A percentile compares a stretch with the other conserved stretches of the same genome.
Evolutionary conservation across 2,113 vertebrate genomes (phyloP).

Genomic region (Sylvilagus bachmani): DNA sequence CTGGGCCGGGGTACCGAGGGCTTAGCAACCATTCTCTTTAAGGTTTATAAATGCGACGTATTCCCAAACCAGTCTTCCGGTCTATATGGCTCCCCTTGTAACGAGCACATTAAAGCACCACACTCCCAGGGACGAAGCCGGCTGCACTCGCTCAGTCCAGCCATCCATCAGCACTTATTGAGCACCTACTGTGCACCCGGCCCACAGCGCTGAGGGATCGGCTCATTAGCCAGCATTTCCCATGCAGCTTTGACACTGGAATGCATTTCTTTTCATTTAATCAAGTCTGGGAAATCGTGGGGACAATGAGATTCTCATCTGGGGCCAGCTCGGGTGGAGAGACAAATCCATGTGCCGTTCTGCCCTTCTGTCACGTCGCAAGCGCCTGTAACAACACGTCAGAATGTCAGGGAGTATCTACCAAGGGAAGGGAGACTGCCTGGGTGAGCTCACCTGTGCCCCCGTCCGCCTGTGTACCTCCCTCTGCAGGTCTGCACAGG

Average conservation of each 20-base stretch:
- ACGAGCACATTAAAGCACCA: not conserved
- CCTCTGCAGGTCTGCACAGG: constrained; percentile 62
- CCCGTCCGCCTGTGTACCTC: constrained; percentile 16
- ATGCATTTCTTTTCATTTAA: constrained; percentile 68
- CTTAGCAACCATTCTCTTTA: not conserved
- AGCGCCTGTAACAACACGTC: constrained; percentile 81
- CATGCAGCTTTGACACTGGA: constrained; percentile 68
- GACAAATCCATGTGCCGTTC: constrained; percentile 73
- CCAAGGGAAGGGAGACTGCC: not conserved
- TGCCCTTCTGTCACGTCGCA: constrained; percentile 73
- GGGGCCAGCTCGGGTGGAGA: constrained; percentile 73
- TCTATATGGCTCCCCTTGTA: not conserved
- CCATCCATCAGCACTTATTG: not conserved
- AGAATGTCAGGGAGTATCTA: constrained; percentile 69
- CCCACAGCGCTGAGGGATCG: not conserved
- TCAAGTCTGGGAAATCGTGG: constrained; percentile 77
- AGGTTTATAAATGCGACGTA: not conserved
- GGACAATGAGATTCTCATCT: constrained; percentile 69
- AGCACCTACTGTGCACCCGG: not conserved
- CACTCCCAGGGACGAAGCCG: not conserved
- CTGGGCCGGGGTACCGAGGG: not conserved
- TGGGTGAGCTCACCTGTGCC: constrained; percentile 7
- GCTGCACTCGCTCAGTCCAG: not conserved
- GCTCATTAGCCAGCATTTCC: not conserved
- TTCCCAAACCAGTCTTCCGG: constrained; percentile 18